These are phyloP conservation scores for Luidia sarsii DNA, from an alignment of 53 echinoderm and acorn worm species.

Conservation along the genomic window DNA sequence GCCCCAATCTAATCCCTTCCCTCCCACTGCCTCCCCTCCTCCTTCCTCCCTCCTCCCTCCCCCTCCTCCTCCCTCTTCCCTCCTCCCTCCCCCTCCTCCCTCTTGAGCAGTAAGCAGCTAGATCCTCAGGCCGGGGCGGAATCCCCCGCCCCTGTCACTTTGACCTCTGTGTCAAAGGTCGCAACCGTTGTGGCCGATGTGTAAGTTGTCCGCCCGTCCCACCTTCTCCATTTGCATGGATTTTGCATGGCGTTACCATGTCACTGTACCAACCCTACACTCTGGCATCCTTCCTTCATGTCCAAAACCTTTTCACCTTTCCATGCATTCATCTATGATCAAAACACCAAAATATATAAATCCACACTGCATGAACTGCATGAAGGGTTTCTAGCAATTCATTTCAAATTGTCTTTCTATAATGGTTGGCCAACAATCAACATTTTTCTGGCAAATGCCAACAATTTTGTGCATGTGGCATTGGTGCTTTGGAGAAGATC, in stretches of 20 bases:
- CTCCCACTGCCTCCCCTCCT: too few species aligned
- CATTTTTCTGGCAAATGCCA: too few species aligned
- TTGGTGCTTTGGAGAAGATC: too few species aligned
- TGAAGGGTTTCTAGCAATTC: too few species aligned
- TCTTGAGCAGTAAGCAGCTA: constrained; percentile 20
- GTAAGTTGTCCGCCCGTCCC: constrained; percentile 57
- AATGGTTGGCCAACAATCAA: too few species aligned
- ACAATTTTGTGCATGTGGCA: too few species aligned
- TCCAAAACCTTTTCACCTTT: neutral
- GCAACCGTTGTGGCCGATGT: constrained; percentile 72
- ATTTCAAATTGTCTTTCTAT: too few species aligned
- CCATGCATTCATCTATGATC: neutral
- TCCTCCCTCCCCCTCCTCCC: neutral
- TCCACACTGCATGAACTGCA: too few species aligned
- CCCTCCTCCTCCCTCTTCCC: too few species aligned
- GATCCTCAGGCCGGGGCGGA: constrained; percentile 62
- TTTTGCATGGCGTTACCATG: constrained; percentile 22
- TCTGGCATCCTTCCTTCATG: neutral
- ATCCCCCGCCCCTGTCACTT: constrained; percentile 56
- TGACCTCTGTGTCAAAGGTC: constrained; percentile 71
- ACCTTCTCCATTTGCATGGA: constrained; percentile 32
- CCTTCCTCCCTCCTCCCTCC: too few species aligned
- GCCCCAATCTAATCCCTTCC: too few species aligned
- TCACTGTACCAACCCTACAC: neutral
- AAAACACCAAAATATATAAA: too few species aligned